Percentiles rank a stretch among this genome's conserved stretches.
These are phyloP conservation scores for Tenodera sinensis DNA, from an alignment of 2,888 invertebrate genomes.

Conservation along the genomic window DNA sequence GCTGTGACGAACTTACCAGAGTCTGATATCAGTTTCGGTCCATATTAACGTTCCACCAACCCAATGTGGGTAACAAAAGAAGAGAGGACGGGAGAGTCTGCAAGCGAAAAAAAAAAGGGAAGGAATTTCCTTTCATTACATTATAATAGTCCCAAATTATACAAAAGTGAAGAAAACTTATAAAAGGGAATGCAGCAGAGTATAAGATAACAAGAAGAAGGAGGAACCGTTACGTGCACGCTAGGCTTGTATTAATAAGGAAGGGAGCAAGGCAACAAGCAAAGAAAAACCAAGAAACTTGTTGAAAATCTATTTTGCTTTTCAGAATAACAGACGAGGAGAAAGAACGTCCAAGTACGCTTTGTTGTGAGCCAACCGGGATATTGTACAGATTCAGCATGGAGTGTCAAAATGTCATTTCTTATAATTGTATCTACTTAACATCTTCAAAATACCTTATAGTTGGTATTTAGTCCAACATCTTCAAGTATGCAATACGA, in stretches of 20 bases:
- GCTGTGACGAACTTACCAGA: background rate
- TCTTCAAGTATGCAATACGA: too few relatives aligned
- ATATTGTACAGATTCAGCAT: background rate
- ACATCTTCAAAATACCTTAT: too few relatives aligned
- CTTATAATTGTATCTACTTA: background rate
- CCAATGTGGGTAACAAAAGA: background rate
- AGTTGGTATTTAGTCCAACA: too few relatives aligned
- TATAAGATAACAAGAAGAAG: constrained; percentile 9
- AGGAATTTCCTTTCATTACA: constrained; percentile 14
- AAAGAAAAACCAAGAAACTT: constrained; percentile 2
- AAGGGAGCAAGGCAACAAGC: background rate
- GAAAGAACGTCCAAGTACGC: background rate
- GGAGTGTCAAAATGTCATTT: background rate
- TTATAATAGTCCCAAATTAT: constrained; percentile 17
- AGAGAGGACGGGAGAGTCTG: background rate
- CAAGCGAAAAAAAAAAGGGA: background rate
- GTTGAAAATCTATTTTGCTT: constrained; percentile 17
- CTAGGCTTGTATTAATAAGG: constrained; percentile 8
- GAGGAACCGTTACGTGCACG: background rate
- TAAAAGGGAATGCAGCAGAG: constrained; percentile 4
- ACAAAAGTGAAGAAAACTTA: constrained; percentile 12
- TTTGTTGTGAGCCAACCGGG: background rate
- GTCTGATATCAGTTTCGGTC: background rate
- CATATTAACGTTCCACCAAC: constrained; percentile 1
- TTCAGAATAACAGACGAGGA: background rate